Base-by-base conservation (phyloP, 2,113 vertebrate species). In the Stigmatopora nigra region DNA sequence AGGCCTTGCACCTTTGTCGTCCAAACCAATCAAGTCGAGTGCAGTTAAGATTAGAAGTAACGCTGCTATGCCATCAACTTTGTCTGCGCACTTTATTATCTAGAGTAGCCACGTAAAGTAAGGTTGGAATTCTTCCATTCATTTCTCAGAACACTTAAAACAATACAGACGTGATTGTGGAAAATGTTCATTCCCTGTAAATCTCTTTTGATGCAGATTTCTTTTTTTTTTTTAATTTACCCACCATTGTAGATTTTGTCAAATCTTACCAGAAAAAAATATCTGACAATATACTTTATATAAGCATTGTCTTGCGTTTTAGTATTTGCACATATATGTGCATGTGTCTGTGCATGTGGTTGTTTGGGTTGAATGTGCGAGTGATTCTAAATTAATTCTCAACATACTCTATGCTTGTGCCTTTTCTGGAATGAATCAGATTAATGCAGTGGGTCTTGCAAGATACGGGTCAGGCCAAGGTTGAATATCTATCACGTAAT, bases 1-100 rank as follows among this genome's bases (percentile, higher is more conserved):
- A 75, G 75, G 69, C 64, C 61, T 76, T 41, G 35, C 76, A 48
- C 69, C 79, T 59, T 69, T 25, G 52, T 72, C 83, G 77, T 78
- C 72, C 67, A 75, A 74, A 68, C 76, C 77, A 87, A 81, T 88
- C 81, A 81, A 66, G 66, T 71, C 35, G 76, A 87, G 80, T 86
- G 83, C 76, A 78, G 68, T 47, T 64, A 75, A 78, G 67, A 76
- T 66, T 75, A 78, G 80, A 72, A 48, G 63, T 65, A 64, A 45
- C 61, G 60, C 58, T 57, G 12, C 71, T 57, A 25, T 61, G 60
- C 65, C 41, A 56, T 69, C 73, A 61, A 47, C 48, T 68, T 60
- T 51, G 71, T 76, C 65, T 70, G 64, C 65, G 56, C 17, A 11
- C 20, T 70, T 63, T 68, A 46, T 57, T 5, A 68, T 19, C 41